Evolutionary conservation across 1,140 invertebrate genomes (phyloP).

Genomic region (Camponotus floridanus): DNA sequence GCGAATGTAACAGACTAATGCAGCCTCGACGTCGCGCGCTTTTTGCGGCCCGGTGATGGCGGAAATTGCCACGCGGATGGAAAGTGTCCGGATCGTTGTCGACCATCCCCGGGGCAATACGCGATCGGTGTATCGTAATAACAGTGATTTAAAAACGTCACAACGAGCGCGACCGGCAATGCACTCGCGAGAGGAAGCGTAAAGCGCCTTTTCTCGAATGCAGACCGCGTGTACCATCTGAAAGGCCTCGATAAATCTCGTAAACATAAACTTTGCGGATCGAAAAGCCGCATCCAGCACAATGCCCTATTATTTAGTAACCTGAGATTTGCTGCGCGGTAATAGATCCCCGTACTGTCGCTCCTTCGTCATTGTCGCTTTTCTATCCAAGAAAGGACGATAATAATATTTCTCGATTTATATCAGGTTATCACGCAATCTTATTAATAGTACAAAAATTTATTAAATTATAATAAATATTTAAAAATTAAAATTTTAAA

Average conservation of each 20-base stretch:
- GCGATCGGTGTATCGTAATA: conserved; percentile 72
- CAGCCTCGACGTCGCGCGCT: conserved; percentile 61
- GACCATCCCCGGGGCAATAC: conserved; percentile 65
- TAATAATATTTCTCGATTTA: background rate
- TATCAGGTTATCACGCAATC: background rate
- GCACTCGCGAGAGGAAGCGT: conserved; percentile 35
- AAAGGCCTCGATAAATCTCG: conserved; percentile 51
- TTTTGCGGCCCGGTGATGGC: conserved; percentile 67
- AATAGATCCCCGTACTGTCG: conserved; percentile 22
- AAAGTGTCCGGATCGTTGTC: conserved; percentile 74
- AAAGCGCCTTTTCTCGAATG: conserved; percentile 45
- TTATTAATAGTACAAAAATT: background rate
- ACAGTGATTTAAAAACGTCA: conserved; percentile 68
- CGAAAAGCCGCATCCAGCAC: conserved; percentile 41
- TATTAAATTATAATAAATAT: no score
- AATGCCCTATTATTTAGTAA: conserved; percentile 55
- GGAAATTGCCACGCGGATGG: conserved; percentile 79
- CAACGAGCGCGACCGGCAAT: conserved; percentile 28
- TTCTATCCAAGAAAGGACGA: conserved; percentile 12
- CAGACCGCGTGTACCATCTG: conserved; percentile 15
- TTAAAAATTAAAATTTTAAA: no score
- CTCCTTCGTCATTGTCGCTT: conserved; percentile 34
- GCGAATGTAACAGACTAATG: conserved; percentile 79
- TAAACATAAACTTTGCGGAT: conserved; percentile 46
- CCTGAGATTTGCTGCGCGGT: conserved; percentile 15